These are phyloP conservation scores for Mellilla xanthometata DNA, from an alignment of 2,888 invertebrate genomes.

Conservation along the genomic window DNA sequence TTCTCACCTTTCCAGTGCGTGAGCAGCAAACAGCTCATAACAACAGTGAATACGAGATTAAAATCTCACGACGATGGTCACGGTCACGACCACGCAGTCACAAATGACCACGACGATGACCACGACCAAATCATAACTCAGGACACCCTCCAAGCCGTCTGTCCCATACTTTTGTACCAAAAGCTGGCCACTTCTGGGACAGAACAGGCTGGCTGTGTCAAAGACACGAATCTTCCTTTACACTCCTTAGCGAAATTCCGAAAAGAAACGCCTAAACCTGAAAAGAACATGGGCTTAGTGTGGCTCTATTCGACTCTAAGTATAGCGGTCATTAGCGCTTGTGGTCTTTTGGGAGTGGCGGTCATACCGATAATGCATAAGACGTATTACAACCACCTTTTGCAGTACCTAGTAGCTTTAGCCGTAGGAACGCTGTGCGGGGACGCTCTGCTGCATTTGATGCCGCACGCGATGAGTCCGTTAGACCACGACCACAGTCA, in stretches of 20 bases:
- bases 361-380: conserved; percentile 96
- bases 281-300: conserved; percentile 78
- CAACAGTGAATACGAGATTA: conserved; percentile 65
- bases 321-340: conserved; percentile 92
- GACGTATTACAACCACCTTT: conserved; percentile 92
- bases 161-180: conserved; percentile 87
- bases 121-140: conserved; percentile 43
- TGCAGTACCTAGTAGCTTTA: conserved; percentile 95
- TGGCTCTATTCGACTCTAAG: conserved; percentile 93
- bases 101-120: conserved; percentile 38
- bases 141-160: conserved; percentile 78
- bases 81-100: conserved; percentile 31
- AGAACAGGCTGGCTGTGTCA: conserved; percentile 82
- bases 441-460: conserved; percentile 94
- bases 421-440: conserved; percentile 96
- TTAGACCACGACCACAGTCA: conserved; percentile 47
- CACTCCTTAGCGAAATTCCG: neutral
- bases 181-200: conserved; percentile 79
- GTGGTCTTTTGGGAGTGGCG: conserved; percentile 93
- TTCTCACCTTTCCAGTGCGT: conserved; percentile 62
- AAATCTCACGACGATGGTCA: conserved; percentile 55
- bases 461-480: conserved; percentile 90
- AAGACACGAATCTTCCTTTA: conserved; percentile 45
- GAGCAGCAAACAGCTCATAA: conserved; percentile 69
- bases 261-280: conserved; percentile 33